Base-by-base conservation (phyloP, 2,797 vertebrate genomes). In the Brachyalestes nurse region DNA sequence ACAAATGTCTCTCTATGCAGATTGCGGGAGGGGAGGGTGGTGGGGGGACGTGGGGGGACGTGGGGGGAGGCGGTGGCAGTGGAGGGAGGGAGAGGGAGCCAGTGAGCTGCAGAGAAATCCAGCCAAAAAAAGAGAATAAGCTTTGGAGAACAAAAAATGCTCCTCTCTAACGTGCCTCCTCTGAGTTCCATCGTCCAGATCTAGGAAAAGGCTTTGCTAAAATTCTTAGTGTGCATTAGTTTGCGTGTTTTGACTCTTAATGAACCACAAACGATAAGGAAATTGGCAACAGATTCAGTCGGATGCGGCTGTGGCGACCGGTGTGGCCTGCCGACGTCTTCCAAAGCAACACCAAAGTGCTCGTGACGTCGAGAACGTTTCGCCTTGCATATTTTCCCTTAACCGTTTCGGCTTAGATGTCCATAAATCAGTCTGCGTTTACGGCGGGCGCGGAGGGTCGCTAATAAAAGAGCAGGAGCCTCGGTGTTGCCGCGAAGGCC, bases 1-100 rank as follows among this genome's bases (percentile, higher is more conserved):
- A 99, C 97, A 99, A 99, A 99, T 99, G 96, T 95, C 95, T 94
- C 95, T 96, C 95, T 96, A 97, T 97, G 98, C 96, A 98, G 96
- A 99, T 97, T 95, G 96, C 89, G 87, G 87, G 66, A 70, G 51
- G 74, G 60, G 64, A 34, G 69, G 19, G 80, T 57, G 72, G 65
- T 72, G 66, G 81, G 73, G 66, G 62, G 55, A 79, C 28, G 28
- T 28, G 1, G 62, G 67, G 75, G 38, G 38, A 79, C 75, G 19
- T 4, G 28, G 75, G 70, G 82, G 64, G 80, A 75, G 78, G 77
- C 23, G 62, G 72, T 53, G 72, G 60, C 67, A 71, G 38, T 17
- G 21, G 53, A 82, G 21, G 34, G n/a, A 65, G 61, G 76, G 83
- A 66, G 77, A 77, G 21, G 82, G 77, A 78, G 74, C 70, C 75